Evolutionary conservation across 2,113 vertebrate species (phyloP).

Genomic region (pig (Sus scrofa)): DNA sequence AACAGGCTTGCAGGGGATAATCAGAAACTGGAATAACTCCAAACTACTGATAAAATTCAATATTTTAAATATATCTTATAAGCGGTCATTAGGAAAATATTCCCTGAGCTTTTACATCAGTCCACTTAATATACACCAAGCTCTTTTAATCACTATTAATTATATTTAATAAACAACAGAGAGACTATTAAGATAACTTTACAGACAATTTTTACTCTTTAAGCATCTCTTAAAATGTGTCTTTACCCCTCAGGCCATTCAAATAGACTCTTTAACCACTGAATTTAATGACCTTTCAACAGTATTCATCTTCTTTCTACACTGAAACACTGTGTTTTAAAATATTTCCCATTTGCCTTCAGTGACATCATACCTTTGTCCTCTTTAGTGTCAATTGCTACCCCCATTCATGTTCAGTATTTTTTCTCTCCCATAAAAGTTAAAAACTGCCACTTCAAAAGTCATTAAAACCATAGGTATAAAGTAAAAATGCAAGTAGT

Average conservation of each 20-base stretch:
- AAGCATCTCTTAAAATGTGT: background rate
- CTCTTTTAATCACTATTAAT: background rate
- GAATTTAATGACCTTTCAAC: background rate
- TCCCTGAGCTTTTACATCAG: background rate
- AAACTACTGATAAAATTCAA: background rate
- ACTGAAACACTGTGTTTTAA: background rate
- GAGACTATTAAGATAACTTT: background rate
- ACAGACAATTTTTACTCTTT: background rate
- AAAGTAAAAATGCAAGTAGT: background rate
- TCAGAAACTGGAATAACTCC: background rate
- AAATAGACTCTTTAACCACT: background rate
- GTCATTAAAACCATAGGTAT: background rate
- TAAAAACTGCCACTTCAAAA: background rate
- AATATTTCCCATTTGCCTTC: background rate
- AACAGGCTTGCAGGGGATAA: background rate
- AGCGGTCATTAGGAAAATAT: constrained; percentile 20
- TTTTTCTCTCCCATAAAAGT: background rate
- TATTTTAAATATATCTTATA: background rate
- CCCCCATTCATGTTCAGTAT: background rate
- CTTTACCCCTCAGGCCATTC: background rate
- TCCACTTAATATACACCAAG: background rate
- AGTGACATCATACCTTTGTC: background rate
- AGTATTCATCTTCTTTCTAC: background rate
- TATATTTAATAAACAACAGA: background rate
- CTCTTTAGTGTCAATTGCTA: background rate